Base-by-base conservation (phyloP, 2,888 invertebrate species). In the Spodoptera exigua region DNA sequence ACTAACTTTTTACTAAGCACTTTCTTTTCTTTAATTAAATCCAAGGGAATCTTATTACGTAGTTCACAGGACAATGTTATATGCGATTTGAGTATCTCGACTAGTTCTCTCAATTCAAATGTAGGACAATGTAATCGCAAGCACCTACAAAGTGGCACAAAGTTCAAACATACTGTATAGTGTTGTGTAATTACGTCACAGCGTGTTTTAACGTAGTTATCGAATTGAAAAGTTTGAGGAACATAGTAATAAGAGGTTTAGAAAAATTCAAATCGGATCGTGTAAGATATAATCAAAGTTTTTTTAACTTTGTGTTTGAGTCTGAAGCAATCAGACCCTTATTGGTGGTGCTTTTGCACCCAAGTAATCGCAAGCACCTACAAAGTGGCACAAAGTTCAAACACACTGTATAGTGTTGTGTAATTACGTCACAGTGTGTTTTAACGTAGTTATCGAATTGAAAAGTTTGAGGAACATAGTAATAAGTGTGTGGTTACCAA, bases 21-120 rank as follows among this genome's bases (percentile, higher is more conserved):
- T 27, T 27, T 27, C 27, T 5, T 7, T 27, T 5, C 27, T 27
- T 27, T 27, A 27, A 27, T 27, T 13, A 21, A 18, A 11, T 59
- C 46, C 3, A 39, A 3, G 44, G 41, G n/a, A 59, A 48, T 59
- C 14, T 39, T 36, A 3, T 2, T 44, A 47, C 47, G 13, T 39
- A 47, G 32, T 55, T 51, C 44, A 16, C 34, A 46, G 18, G 27
- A 37, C 51, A 32, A 73, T 60, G 39, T 51, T 54, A 58, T 64
- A 69, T 61, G 57, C 43, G 47, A 58, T 59, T 27, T 40, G 54
- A 49, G 58, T 65, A 59, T 69, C n/a, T 39, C 48, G 17, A 36
- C 14, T 34, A 9, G 34, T 62, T 17, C 21, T 45, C 58, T 18
- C 52, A 48, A 56, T 34, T 35, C 17, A 47, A 57, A 14, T 59